Base-by-base conservation (phyloP, 2,113 vertebrate species). In the Siphamia tubifer region DNA sequence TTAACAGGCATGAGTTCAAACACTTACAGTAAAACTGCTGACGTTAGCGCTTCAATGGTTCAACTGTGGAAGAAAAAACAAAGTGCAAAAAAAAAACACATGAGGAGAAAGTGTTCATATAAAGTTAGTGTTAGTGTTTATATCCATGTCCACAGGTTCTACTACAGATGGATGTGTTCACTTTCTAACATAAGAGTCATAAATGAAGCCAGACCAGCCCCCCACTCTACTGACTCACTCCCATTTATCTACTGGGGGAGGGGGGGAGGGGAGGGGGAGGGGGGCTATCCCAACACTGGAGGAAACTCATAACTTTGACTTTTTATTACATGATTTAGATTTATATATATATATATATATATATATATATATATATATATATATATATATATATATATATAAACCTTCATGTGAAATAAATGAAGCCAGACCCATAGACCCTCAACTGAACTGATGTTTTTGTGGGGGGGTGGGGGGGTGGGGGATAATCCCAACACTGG, bases 161-260 rank as follows among this genome's bases (percentile, higher is more conserved):
- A n/a, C n/a, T n/a, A n/a, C n/a, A n/a, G n/a, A n/a, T n/a, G n/a
- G n/a, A n/a, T n/a, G n/a, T n/a, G n/a, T n/a, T n/a, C n/a, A n/a
- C n/a, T n/a, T n/a, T n/a, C n/a, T n/a, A n/a, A n/a, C n/a, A n/a
- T n/a, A n/a, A n/a, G n/a, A n/a, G n/a, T n/a, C n/a, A 49, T 53
- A 74, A 77, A 70, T 54, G 71, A 66, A 48, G 30, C 3, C 74
- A 32, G 79, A 45, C 74, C 84, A 28, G 58, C 84, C 85, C 83
- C 53, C n/a, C n/a, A n/a, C 68, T 84, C 77, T 75, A 72, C 49
- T 71, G 54, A 16, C 34, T 43, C 68, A 51, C 84, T 81, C 65
- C 81, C 81, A 81, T 74, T 83, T 73, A n/a, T 79, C n/a, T n/a
- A n/a, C n/a, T 56, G 42, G 54, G 56, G 43, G 68, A 49, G 65